These are phyloP conservation scores for Minunthozetes semirufus DNA, from an alignment of 2,888 invertebrate genomes.

Conservation along the genomic window DNA sequence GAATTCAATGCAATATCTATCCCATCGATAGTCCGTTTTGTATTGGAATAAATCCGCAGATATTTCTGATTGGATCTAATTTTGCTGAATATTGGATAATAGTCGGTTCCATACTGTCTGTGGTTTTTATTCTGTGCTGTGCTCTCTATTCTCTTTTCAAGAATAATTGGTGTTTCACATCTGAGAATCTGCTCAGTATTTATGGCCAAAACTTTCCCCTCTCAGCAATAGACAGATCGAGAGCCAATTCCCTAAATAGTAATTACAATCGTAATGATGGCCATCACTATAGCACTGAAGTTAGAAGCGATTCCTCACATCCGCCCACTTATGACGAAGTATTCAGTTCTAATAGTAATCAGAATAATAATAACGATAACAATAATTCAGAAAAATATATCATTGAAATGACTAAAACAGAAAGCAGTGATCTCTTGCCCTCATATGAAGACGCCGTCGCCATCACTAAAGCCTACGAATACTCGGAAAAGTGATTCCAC, in stretches of 20 bases:
- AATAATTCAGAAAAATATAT: neutral
- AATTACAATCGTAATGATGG: neutral
- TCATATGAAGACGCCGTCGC: neutral
- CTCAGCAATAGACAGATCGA: neutral
- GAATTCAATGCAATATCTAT: neutral
- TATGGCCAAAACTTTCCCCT: constrained; percentile 11
- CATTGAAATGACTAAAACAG: neutral
- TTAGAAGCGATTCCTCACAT: neutral
- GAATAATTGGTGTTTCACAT: neutral
- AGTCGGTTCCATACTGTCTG: neutral
- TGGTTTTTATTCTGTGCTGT: neutral
- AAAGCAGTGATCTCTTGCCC: neutral
- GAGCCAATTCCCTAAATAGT: neutral
- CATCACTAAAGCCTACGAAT: neutral
- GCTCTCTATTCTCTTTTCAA: neutral
- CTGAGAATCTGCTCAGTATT: neutral
- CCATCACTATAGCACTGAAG: neutral
- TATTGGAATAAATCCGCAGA: constrained; percentile 6
- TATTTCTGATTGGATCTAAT: constrained; percentile 1
- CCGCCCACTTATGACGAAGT: constrained; percentile 24
- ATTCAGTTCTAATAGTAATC: neutral
- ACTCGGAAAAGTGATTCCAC: neutral
- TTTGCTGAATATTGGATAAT: constrained; percentile 17
- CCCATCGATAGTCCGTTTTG: neutral
- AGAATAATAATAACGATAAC: neutral